Evolutionary conservation across 2,888 invertebrate species (phyloP).

Genomic region (Thera britannica): DNA sequence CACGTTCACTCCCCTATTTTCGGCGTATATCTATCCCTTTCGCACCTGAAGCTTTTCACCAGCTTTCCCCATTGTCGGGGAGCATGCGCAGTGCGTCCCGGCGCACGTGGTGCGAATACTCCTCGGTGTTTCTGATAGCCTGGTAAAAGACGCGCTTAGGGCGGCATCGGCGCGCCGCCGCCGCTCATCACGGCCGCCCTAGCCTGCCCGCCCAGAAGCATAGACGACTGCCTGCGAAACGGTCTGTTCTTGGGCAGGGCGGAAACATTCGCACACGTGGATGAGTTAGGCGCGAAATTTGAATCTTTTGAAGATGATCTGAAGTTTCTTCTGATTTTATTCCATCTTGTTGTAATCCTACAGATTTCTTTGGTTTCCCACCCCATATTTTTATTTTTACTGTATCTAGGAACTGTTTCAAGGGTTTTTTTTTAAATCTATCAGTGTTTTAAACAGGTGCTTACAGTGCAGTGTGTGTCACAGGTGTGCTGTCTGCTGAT

Average conservation of each 20-base stretch:
- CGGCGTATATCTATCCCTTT: conserved; percentile 61
- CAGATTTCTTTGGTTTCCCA: conserved; percentile 31
- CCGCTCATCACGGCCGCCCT: conserved; percentile 70
- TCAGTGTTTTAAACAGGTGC: conserved; percentile 66
- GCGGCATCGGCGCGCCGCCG: conserved; percentile 82
- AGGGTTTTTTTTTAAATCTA: conserved; percentile 49
- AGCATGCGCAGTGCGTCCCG: conserved; percentile 75
- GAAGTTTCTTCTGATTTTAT: conserved; percentile 35
- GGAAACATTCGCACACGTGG: conserved; percentile 65
- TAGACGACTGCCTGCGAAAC: conserved; percentile 71
- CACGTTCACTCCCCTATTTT: conserved; percentile 69
- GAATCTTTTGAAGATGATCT: conserved; percentile 50
- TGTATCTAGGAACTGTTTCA: background rate
- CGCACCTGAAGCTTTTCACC: conserved; percentile 64
- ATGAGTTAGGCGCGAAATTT: conserved; percentile 65
- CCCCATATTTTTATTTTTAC: conserved; percentile 4
- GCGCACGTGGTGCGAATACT: conserved; percentile 70
- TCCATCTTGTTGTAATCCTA: conserved; percentile 30
- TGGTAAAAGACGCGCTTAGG: conserved; percentile 84
- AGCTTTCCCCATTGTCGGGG: conserved; percentile 65
- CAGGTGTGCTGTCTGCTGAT: conserved; percentile 68
- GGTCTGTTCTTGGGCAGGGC: conserved; percentile 67
- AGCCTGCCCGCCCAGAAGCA: conserved; percentile 79
- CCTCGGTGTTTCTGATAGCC: conserved; percentile 63
- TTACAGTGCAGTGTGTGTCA: conserved; percentile 68